Evolutionary conservation across 2,888 invertebrate species (phyloP), one percentile per base, ranked within the genome.

Genomic region (Macroteleia sp.): DNA sequence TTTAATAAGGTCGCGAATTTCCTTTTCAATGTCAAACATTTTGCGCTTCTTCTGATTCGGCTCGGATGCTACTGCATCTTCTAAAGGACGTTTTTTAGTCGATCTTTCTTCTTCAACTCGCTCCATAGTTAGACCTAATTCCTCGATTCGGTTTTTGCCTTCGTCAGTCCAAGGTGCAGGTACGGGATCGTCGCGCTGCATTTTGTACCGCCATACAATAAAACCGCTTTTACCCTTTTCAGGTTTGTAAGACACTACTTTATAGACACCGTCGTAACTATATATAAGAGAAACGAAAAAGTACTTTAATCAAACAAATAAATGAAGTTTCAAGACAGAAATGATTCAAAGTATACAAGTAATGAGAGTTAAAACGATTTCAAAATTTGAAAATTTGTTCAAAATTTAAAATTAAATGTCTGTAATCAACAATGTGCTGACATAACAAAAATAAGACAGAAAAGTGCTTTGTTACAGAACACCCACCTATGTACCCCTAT

Each of bases 221-320:
- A 94, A 96, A 0, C 97, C 97, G 1, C 96, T 95, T 84, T 95
- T 93, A 0, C 96, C 96, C 69, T 93, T 94, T 87, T 95, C 95
- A 0, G 95, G 95, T 91, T 95, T 96, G 87, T 97, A 97, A 84
- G 95, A 96, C 0, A 96, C 95, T 0, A 97, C 95, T 92, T 97
- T 97, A 90, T 97, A 97, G 56, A 97, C 94, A 0, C 97, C 97
- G 87, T 97, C 97, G 88, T 97, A 97, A 79, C 97, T 94, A 81
- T 44, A n/a, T n/a, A n/a, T n/a, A n/a, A n/a, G n/a, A n/a, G n/a
- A n/a, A n/a, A n/a, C n/a, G n/a, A n/a, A n/a, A n/a, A n/a, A n/a
- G n/a, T n/a, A n/a, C n/a, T n/a, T n/a, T n/a, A n/a, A n/a, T n/a
- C n/a, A n/a, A n/a, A n/a, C n/a, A n/a, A n/a, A n/a, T n/a, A n/a